These are phyloP conservation scores for Listrodromus nycthemerus DNA, from an alignment of 2,888 invertebrate genomes.

Conservation along the genomic window DNA sequence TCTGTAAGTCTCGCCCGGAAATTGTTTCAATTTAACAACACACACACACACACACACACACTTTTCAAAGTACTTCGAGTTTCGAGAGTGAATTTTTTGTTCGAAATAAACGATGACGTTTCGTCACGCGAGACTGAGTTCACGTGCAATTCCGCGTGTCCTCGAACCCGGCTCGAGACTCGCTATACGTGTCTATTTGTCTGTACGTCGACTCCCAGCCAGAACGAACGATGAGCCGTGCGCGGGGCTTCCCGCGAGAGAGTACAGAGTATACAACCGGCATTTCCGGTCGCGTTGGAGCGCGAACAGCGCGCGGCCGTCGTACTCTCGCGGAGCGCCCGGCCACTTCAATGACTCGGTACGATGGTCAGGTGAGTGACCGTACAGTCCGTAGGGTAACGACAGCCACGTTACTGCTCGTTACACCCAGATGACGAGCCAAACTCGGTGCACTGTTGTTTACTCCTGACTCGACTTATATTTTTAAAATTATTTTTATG, in stretches of 20 bases:
- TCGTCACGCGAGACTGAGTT: conserved; percentile 52
- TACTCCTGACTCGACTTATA: neutral
- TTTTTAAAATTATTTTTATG: neutral
- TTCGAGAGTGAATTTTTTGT: conserved; percentile 41
- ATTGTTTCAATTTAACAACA: neutral
- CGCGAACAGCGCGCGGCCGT: conserved; percentile 30
- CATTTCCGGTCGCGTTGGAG: conserved; percentile 70
- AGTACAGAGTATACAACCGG: conserved; percentile 56
- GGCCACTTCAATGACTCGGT: conserved; percentile 76
- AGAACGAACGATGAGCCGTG: conserved; percentile 36
- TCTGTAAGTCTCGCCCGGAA: neutral
- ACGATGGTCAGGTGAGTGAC: conserved; percentile 79
- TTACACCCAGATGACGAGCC: conserved; percentile 44
- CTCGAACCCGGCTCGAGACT: conserved; percentile 54
- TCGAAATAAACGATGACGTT: conserved; percentile 55
- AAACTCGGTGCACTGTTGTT: conserved; percentile 4
- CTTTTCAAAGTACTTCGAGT: conserved; percentile 4
- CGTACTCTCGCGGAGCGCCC: conserved; percentile 63
- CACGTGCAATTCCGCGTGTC: conserved; percentile 58
- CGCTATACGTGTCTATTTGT: conserved; percentile 21
- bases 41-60: no score
- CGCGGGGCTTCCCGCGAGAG: conserved; percentile 27
- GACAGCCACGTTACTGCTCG: conserved; percentile 71
- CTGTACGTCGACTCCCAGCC: conserved; percentile 46
- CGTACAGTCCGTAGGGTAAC: conserved; percentile 69